Percentiles rank a stretch among this genome's conserved stretches.
Conservation (phyloP, 2,113 vertebrate genomes). For the Stomatorhinus ivindoensis region DNA sequence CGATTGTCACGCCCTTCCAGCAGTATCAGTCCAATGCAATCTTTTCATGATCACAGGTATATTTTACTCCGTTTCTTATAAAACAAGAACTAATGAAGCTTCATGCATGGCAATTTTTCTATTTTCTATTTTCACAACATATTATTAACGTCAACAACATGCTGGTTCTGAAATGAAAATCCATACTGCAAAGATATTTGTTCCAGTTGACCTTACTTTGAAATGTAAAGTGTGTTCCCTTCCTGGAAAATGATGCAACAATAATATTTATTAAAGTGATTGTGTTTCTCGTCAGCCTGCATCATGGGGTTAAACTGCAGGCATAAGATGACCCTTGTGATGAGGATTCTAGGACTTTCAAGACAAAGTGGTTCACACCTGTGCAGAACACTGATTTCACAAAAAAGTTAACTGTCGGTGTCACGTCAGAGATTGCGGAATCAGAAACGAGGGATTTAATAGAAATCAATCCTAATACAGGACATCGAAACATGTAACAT, state of each 20-base stretch:
- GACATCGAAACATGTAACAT: no score
- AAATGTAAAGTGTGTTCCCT: background rate
- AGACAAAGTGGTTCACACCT: background rate
- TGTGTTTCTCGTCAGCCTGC: background rate
- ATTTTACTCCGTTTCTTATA: background rate
- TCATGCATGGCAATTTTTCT: background rate
- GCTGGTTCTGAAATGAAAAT: background rate
- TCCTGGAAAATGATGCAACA: background rate
- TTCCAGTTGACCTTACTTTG: background rate
- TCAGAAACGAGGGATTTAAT: no score
- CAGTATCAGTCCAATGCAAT: background rate
- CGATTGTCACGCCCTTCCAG: background rate
- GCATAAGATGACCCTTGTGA: background rate
- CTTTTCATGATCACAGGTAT: background rate
- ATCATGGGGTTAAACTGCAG: background rate
- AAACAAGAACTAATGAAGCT: constrained; percentile 7
- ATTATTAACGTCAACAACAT: background rate
- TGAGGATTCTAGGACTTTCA: background rate
- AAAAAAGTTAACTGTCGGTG: background rate
- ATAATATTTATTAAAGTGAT: background rate
- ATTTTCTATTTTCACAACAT: background rate
- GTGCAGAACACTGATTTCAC: background rate
- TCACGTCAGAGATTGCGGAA: no score
- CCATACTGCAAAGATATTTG: background rate
- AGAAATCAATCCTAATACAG: no score